phyloP scores from a whole-genome alignment of 2,888 invertebrate genomes.

The Tribolium freemani region DNA sequence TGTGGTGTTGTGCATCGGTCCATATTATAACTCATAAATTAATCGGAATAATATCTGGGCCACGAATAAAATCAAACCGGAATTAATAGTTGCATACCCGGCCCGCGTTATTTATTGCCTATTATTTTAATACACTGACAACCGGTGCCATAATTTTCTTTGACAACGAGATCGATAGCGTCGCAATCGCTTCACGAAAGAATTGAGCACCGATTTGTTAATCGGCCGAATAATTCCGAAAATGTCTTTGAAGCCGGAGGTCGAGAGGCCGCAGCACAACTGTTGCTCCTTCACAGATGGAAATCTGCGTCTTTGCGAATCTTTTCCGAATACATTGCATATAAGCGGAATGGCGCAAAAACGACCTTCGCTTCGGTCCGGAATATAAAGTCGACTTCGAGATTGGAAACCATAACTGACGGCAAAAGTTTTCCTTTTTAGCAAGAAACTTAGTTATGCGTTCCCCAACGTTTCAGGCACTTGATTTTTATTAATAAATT shows the following conservation, averaged over 20 bases:
- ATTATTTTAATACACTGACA: slow-evolving; percentile 40
- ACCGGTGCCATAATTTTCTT: slow-evolving; percentile 27
- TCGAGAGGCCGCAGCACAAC: slow-evolving; percentile 34
- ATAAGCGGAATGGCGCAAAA: slow-evolving; percentile 36
- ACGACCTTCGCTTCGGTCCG: slow-evolving; percentile 31
- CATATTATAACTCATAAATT: slow-evolving; percentile 36
- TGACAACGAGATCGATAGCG: slow-evolving; percentile 27
- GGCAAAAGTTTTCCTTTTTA: slow-evolving; percentile 16
- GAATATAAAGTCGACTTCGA: slow-evolving; percentile 38
- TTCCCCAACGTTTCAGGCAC: background rate
- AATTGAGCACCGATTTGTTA: slow-evolving; percentile 31
- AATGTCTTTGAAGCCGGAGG: slow-evolving; percentile 31
- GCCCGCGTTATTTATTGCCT: slow-evolving; percentile 34
- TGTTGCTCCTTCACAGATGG: slow-evolving; percentile 45
- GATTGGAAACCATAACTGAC: slow-evolving; percentile 28
- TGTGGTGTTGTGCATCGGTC: slow-evolving; percentile 9
- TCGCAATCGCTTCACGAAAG: background rate
- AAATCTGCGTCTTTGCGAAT: slow-evolving; percentile 41
- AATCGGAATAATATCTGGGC: slow-evolving; percentile 19
- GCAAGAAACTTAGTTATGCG: background rate
- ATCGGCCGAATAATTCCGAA: slow-evolving; percentile 28
- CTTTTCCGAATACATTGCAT: slow-evolving; percentile 38
- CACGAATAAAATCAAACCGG: slow-evolving; percentile 32
- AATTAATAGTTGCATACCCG: slow-evolving; percentile 35
- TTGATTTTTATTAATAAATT: too few relatives aligned